Evolutionary conservation across 2,113 vertebrate genomes (phyloP), one percentile per base, ranked within the genome.

Genomic region (Silurus meridionalis): DNA sequence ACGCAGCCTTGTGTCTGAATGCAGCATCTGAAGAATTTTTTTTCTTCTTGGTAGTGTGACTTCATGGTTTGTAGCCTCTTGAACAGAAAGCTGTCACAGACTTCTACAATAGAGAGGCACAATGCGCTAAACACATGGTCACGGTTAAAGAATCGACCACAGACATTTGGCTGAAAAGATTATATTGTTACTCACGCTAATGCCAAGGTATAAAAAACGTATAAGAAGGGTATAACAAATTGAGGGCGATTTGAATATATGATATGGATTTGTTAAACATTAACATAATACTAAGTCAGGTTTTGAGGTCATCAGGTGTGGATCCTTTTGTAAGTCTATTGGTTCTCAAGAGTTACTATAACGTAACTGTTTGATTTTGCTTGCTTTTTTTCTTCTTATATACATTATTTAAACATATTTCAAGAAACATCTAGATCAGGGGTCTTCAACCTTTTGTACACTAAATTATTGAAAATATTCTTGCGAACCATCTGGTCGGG

Each of bases 1-100:
- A 83, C 80, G 80, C 69, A 64, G 71, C 50, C 19, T 53, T 74
- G 67, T 86, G 72, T 78, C 74, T 86, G 52, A 66, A 85, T 61
- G 63, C 83, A 83, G 23, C 28, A 46, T 82, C 37, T 82, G 57
- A 82, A 74, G 79, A 19, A n/a, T 82, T 82, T 64, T 64, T 46
- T 28, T n/a, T 61, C 13, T 46, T n/a, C 8, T 23, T 37, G 58
- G n/a, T 55, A n/a, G 48, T 66, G 69, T 77, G 80, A 66, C 58
- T 74, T 81, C 69, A 86, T 77, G 80, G 80, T 50, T 28, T 75
- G 80, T 77, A 77, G 69, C 25, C n/a, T 86, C 10, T 71, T 17
- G 50, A 80, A 46, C 63, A 69, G 84, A 67, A 78, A 80, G 77
- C 48, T 58, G 25, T n/a, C 53, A 46, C 8, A 57, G 25, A 19